Base-by-base conservation (phyloP, 2,797 vertebrate genomes). In the Mus minutoides region DNA sequence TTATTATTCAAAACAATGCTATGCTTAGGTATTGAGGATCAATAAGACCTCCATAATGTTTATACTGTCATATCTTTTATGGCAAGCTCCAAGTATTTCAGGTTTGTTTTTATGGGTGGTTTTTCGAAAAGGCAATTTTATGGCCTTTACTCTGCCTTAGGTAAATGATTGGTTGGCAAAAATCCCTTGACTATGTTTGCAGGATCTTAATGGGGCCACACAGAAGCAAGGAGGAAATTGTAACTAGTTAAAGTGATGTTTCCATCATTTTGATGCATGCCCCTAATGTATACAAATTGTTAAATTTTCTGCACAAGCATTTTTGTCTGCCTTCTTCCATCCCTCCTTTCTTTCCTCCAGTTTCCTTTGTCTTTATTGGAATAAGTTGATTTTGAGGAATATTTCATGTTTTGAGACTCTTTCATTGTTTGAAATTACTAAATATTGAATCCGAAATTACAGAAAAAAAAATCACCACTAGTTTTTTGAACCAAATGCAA, bases 1-100 rank as follows among this genome's bases (percentile, higher is more conserved):
- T 94, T 97, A 98, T 98, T 98, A 98, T 98, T 98, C 97, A 98
- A 98, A 97, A 96, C 97, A 95, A 96, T 91, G 94, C 84, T 97
- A 90, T 94, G 94, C 92, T 97, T 97, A 97, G 94, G 96, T 97
- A 97, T 89, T 94, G 97, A 97, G 97, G 96, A 98, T 98, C 96
- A 97, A 73, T 98, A 97, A 96, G 90, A 90, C 37, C 90, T 95
- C 87, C 95, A 86, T 94, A 95, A 97, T 84, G 89, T 97, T 98
- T 98, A 98, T 96, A 71, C 84, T 58, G 37, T 94, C 95, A 46
- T 97, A 96, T 97, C 91, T 97, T 98, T 98, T 97, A 98, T 75
- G 94, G 97, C 14, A 80, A 76, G 78, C 92, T 94, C 86, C 91
- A 90, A 96, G 96, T 62, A 78, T 92, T 97, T 97, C 96, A 96